These are phyloP conservation scores for Opisthocomus hoazin DNA, from an alignment of 2,113 vertebrate genomes.

Conservation along the genomic window DNA sequence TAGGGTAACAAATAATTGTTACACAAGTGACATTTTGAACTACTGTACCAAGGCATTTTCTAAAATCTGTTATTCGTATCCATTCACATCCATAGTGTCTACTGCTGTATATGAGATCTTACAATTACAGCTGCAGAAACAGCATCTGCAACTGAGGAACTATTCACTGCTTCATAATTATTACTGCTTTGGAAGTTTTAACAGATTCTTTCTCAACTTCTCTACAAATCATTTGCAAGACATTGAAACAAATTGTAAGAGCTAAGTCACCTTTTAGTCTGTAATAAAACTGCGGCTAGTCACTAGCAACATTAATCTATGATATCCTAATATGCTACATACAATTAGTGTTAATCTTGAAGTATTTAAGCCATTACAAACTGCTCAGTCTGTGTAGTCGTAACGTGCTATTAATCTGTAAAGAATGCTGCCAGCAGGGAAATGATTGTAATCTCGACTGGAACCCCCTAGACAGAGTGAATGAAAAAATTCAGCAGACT, in stretches of 20 bases:
- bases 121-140: background rate
- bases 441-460: background rate
- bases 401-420: slow-evolving; percentile 5
- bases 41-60: background rate
- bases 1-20: background rate
- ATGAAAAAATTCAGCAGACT: background rate
- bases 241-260: background rate
- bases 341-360: slow-evolving; percentile 37
- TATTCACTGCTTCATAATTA: background rate
- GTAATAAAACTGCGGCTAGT: slow-evolving; percentile 20
- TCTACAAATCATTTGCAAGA: background rate
- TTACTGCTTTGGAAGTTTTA: background rate
- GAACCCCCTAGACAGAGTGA: background rate
- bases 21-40: background rate
- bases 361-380: background rate
- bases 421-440: background rate
- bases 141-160: background rate
- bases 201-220: background rate
- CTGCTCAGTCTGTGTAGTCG: background rate
- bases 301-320: background rate
- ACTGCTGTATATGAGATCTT: background rate
- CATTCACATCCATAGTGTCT: background rate
- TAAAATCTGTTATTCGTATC: background rate
- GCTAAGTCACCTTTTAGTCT: background rate
- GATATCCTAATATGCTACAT: slow-evolving; percentile 1